Conservation (phyloP, 2,113 vertebrate species). For the Anolis carolinensis region DNA sequence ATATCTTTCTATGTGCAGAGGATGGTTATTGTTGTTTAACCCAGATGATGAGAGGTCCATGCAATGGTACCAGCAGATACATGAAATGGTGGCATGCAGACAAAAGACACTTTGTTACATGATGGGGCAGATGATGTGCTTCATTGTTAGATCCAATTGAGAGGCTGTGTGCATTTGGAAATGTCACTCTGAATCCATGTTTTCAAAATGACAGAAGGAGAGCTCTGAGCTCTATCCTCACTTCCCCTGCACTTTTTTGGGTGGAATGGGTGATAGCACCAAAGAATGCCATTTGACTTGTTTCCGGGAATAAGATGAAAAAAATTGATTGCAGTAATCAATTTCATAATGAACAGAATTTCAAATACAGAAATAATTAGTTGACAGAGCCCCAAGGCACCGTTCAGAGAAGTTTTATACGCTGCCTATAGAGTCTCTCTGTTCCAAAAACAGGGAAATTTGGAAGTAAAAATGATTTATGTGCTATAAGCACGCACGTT, state of each 20-base stretch:
- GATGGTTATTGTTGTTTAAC: too few species aligned
- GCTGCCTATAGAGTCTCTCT: slow-evolving; percentile 50
- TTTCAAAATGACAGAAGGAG: not conserved
- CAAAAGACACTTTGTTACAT: too few species aligned
- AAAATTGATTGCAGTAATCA: slow-evolving; percentile 68
- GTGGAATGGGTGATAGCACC: slow-evolving; percentile 32
- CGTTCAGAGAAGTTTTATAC: slow-evolving; percentile 53
- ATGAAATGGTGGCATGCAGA: not conserved
- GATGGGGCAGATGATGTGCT: not conserved
- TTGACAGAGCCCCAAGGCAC: slow-evolving; percentile 50
- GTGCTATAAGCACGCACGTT: slow-evolving; percentile 57
- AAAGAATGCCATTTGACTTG: slow-evolving; percentile 59
- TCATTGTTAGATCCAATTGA: not conserved
- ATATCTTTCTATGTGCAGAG: too few species aligned
- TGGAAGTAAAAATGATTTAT: slow-evolving; percentile 63
- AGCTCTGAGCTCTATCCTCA: not conserved
- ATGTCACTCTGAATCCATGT: not conserved
- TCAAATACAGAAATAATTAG: slow-evolving; percentile 62
- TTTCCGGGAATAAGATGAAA: slow-evolving; percentile 51
- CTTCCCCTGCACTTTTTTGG: too few species aligned
- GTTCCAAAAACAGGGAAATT: slow-evolving; percentile 46
- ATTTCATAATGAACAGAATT: slow-evolving; percentile 70
- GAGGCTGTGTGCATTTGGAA: too few species aligned
- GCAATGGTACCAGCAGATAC: too few species aligned
- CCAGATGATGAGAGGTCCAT: too few species aligned